Base-by-base conservation (phyloP, 2,797 vertebrate genomes). In the Coranthus polyacanthus region DNA sequence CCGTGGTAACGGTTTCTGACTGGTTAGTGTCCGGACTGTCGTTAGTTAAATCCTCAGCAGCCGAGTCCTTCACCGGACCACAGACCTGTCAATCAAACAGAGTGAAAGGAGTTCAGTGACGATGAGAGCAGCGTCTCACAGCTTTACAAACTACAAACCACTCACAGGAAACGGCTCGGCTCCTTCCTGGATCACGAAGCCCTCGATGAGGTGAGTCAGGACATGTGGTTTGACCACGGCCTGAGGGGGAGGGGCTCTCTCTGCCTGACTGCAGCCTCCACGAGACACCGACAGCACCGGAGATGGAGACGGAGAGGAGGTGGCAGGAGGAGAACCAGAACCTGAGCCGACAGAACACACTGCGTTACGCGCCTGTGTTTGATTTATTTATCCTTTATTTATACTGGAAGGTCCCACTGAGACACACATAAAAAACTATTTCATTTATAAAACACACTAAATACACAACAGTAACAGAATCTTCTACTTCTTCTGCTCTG, bases 161-260 rank as follows among this genome's bases (percentile, higher is more conserved):
- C 96, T 92, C 92, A 99, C 97, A 29, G 98, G 98, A 87, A 99
- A 99, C n/a, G 98, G 98, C 75, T 98, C 97, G 0, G 97, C 97
- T 88, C 98, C 98, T 77, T 99, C 98, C 90, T 98, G 97, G 88
- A 99, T 99, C 57, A 99, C 97, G 16, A 99, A 99, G 75, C 98
- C 98, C 82, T 98, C 98, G 2, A 99, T 99, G 73, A 99, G 95
- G 75, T 99, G 98, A 0, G 98, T 99, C 12, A 99, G 96, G 81
- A 99, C 97, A 73, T 96, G 96, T 0, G 98, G 98, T 86, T 98
- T 99, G 49, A 99, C 97, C 0, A 99, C 98, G 42, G 98, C 98
- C 78, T 99, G 97, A 2, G 97, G 97, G 2, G 92, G 90, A 18
- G 96, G 95, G 76, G 83, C 96, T 92, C 89, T 95, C 89, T 91